A percentile compares a stretch with the other conserved stretches of the same genome.
These are phyloP conservation scores for Coendou prehensilis DNA, from an alignment of 2,797 vertebrate genomes.

Conservation along the genomic window DNA sequence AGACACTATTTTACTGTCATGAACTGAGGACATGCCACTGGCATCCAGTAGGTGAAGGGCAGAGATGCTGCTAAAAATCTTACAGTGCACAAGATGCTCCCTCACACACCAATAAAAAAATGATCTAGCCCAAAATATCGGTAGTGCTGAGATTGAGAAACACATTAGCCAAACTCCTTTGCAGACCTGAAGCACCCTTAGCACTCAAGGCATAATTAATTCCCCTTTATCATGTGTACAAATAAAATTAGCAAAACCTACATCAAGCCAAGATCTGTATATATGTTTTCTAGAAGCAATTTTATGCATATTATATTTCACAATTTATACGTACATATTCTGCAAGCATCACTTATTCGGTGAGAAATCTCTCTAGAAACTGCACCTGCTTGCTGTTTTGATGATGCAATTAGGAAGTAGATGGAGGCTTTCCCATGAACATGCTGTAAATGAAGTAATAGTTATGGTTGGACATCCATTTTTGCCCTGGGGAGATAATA, in stretches of 20 bases:
- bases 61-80: neutral
- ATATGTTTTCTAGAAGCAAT: constrained; percentile 2
- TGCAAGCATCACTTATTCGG: constrained; percentile 13
- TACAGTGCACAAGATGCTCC: neutral
- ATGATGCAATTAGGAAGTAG: constrained; percentile 21
- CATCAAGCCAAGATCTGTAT: neutral
- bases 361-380: constrained; percentile 24
- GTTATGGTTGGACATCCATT: neutral
- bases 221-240: neutral
- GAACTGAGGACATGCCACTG: neutral
- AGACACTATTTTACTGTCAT: neutral
- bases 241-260: neutral
- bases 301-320: neutral
- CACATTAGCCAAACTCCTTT: neutral
- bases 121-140: neutral
- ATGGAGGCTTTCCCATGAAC: neutral
- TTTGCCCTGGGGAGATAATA: neutral
- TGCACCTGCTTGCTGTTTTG: constrained; percentile 36
- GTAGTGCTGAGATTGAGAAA: neutral
- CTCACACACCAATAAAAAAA: neutral
- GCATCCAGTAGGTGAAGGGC: neutral
- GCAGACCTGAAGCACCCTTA: neutral
- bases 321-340: neutral
- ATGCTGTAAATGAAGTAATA: neutral
- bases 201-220: neutral